Evolutionary conservation across 2,113 vertebrate genomes (phyloP).

Genomic region (Pongo abelii): DNA sequence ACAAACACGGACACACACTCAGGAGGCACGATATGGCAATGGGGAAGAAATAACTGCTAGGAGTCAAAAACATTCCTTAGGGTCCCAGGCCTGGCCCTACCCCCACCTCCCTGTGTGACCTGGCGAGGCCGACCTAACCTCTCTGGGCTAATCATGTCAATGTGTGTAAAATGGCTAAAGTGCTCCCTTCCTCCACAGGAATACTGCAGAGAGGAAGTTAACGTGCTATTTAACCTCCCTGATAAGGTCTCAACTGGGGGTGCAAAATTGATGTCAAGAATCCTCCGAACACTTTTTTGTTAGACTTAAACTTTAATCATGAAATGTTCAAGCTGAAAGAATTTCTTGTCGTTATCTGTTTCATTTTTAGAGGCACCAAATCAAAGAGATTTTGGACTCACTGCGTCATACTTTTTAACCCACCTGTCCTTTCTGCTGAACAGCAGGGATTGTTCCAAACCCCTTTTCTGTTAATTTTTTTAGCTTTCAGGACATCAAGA

Average conservation of each 20-base stretch:
- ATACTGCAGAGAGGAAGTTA: background rate
- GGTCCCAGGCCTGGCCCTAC: background rate
- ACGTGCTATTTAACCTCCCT: background rate
- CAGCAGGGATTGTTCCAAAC: too few species aligned
- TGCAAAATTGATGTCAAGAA: background rate
- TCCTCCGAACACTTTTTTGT: background rate
- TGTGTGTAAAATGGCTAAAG: background rate
- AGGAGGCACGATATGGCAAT: background rate
- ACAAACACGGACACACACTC: background rate
- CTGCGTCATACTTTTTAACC: too few species aligned
- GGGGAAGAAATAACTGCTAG: background rate
- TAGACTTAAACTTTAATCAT: too few species aligned
- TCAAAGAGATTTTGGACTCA: too few species aligned
- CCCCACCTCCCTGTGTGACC: background rate
- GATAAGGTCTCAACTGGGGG: background rate
- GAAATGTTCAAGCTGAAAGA: too few species aligned
- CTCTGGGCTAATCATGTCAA: background rate
- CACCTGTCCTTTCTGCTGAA: too few species aligned
- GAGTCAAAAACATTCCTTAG: background rate
- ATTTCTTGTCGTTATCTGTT: too few species aligned
- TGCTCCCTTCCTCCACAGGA: background rate
- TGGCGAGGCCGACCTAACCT: background rate
- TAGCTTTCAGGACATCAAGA: too few species aligned
- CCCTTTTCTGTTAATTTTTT: too few species aligned
- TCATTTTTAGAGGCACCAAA: too few species aligned